Percentiles rank a stretch among this genome's conserved stretches.
These are phyloP conservation scores for Furnarius figulus DNA, from an alignment of 2,113 vertebrate genomes.

Conservation along the genomic window DNA sequence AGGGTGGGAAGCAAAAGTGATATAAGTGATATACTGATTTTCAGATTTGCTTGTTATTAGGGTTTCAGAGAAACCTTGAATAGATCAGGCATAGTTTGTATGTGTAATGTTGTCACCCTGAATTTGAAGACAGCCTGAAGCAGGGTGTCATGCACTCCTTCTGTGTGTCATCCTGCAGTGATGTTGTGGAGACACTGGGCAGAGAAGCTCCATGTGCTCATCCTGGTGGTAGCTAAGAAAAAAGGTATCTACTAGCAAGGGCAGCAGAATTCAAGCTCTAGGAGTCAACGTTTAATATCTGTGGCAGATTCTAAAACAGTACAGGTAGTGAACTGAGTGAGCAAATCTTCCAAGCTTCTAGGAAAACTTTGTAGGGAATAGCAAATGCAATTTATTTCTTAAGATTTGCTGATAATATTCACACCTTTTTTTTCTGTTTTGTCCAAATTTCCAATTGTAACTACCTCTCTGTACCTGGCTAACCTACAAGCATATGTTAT, in stretches of 20 bases:
- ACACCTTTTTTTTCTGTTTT: not conserved
- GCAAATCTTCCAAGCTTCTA: not conserved
- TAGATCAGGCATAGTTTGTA: not conserved
- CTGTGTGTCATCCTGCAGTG: not conserved
- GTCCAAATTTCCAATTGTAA: not conserved
- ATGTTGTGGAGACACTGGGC: not conserved
- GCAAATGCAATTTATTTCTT: not conserved
- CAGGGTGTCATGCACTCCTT: fast-evolving
- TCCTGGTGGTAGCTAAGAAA: not conserved
- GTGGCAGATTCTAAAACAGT: not conserved
- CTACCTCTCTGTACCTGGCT: not conserved
- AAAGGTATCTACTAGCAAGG: not conserved
- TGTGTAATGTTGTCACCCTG: not conserved
- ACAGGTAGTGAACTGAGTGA: not conserved
- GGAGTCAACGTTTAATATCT: not conserved
- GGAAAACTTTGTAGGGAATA: not conserved
- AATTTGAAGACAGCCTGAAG: not conserved
- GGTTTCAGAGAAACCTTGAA: not conserved
- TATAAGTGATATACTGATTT: not conserved
- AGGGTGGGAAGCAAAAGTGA: not conserved
- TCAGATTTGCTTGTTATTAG: not conserved
- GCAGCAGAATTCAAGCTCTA: not conserved
- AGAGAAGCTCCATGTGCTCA: not conserved
- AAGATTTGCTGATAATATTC: not conserved
- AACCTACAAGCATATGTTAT: not conserved